These are phyloP conservation scores for Pituophis catenifer DNA, from an alignment of 2,113 vertebrate species.

Conservation along the genomic window DNA sequence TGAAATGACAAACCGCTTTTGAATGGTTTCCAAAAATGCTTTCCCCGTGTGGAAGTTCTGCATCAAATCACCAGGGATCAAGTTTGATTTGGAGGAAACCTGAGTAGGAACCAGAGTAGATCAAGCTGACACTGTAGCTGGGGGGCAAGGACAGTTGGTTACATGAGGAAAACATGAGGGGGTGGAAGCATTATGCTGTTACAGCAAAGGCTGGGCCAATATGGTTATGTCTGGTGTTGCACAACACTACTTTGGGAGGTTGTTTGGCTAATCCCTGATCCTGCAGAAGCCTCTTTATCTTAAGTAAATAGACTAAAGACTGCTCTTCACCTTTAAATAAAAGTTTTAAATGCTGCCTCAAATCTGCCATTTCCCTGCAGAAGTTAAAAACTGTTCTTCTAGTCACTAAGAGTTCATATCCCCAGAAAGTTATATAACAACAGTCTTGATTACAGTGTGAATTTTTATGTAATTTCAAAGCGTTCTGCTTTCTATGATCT, in stretches of 20 bases:
- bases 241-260: too few species aligned
- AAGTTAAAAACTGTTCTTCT: too few species aligned
- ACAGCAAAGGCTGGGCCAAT: too few species aligned
- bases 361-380: too few species aligned
- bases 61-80: not conserved
- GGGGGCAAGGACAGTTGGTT: not conserved
- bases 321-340: too few species aligned
- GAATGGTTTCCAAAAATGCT: not conserved
- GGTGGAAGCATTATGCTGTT: not conserved
- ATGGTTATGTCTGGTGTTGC: too few species aligned
- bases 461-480: not conserved
- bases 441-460: not conserved
- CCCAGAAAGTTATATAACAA: too few species aligned
- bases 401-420: not conserved
- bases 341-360: too few species aligned
- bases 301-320: too few species aligned
- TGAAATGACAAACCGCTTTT: too few species aligned
- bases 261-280: too few species aligned
- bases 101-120: not conserved
- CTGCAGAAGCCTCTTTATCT: too few species aligned
- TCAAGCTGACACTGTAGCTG: not conserved
- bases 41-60: not conserved
- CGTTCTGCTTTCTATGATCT: not conserved
- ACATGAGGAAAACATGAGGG: not conserved
- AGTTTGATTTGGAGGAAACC: not conserved